These are phyloP conservation scores for Enteromius paludinosus DNA, from an alignment of 2,797 vertebrate genomes.

Conservation along the genomic window DNA sequence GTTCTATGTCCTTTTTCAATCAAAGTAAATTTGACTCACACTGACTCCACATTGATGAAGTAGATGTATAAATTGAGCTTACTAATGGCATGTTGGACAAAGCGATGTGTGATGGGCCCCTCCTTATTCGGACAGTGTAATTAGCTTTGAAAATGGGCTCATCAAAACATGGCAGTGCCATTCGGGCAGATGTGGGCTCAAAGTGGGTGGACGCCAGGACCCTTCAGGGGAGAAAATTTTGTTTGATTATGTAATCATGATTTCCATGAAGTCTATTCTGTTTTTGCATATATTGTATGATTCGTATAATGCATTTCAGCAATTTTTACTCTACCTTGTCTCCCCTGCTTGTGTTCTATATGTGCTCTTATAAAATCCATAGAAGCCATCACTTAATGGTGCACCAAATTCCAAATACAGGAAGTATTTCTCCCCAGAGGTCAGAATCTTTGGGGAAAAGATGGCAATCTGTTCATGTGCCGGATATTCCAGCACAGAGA, in stretches of 20 bases:
- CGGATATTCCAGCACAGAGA: slow-evolving; percentile 79
- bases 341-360: slow-evolving; percentile 76
- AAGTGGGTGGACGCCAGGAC: slow-evolving; percentile 80
- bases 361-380: slow-evolving; percentile 83
- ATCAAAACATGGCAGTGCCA: slow-evolving; percentile 83
- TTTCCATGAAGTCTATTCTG: background rate
- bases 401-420: slow-evolving; percentile 78
- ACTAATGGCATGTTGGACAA: slow-evolving; percentile 84
- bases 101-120: slow-evolving; percentile 71
- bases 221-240: slow-evolving; percentile 61
- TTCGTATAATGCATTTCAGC: background rate
- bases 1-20: background rate
- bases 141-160: slow-evolving; percentile 84
- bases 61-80: slow-evolving; percentile 53
- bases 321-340: slow-evolving; percentile 68
- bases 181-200: slow-evolving; percentile 78
- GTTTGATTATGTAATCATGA: background rate
- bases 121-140: slow-evolving; percentile 79
- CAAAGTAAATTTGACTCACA: background rate
- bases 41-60: background rate
- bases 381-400: slow-evolving; percentile 76
- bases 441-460: slow-evolving; percentile 79
- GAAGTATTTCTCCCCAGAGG: slow-evolving; percentile 76
- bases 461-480: slow-evolving; percentile 83
- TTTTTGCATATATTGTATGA: background rate